These are phyloP conservation scores for Horisme vitalbata DNA, from an alignment of 2,888 invertebrate species.

Conservation along the genomic window DNA sequence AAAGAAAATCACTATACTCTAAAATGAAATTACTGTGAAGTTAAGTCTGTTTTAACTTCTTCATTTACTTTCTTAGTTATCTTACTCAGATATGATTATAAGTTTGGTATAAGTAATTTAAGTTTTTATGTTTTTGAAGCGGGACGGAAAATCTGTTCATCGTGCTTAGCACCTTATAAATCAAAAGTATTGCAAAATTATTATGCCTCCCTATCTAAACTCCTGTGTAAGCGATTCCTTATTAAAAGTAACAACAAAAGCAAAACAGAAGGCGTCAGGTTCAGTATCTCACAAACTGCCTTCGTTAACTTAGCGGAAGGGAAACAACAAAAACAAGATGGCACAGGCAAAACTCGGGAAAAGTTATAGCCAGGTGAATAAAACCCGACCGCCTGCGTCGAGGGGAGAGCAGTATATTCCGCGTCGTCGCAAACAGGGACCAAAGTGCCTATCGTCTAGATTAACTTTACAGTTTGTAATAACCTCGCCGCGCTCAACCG, in stretches of 20 bases:
- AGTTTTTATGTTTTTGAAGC: too few species aligned
- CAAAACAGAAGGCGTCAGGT: slow-evolving; percentile 25
- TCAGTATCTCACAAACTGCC: slow-evolving; percentile 32
- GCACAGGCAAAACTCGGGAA: slow-evolving; percentile 32
- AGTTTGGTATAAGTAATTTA: too few species aligned
- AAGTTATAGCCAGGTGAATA: slow-evolving; percentile 38
- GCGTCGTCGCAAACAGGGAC: slow-evolving; percentile 24
- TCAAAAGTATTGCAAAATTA: slow-evolving; percentile 13
- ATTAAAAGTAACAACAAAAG: slow-evolving; percentile 27
- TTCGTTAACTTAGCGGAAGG: slow-evolving; percentile 34
- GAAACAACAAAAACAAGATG: slow-evolving; percentile 39
- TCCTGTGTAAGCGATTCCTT: not conserved
- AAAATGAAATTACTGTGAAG: too few species aligned
- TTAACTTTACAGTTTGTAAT: slow-evolving; percentile 34
- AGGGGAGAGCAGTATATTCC: slow-evolving; percentile 32
- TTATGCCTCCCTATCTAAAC: not conserved
- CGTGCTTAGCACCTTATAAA: not conserved
- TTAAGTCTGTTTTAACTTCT: too few species aligned
- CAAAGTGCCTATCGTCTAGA: slow-evolving; percentile 34
- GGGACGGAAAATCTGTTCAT: not conserved
- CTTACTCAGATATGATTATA: too few species aligned
- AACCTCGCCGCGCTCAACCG: slow-evolving; percentile 23
- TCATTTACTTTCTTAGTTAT: too few species aligned
- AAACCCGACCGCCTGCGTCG: slow-evolving; percentile 35
- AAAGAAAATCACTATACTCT: too few species aligned